phyloP scores from a whole-genome alignment of 2,797 vertebrate species.

The Poeciliopsis gracilis region DNA sequence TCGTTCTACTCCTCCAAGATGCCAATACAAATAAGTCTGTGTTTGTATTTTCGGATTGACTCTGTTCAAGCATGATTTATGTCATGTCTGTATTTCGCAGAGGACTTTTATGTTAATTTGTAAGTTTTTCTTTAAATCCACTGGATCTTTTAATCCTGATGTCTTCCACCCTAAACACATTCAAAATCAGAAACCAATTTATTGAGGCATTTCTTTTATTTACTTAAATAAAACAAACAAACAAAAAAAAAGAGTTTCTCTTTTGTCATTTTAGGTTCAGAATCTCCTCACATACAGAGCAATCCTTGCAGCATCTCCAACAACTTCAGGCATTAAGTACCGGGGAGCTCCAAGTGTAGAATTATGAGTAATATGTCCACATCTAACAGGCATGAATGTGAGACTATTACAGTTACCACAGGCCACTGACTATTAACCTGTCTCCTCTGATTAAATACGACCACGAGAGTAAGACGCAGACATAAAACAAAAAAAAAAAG shows the following conservation, averaged over 20 bases:
- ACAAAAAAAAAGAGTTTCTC: background rate
- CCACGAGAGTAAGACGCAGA: conserved; percentile 28
- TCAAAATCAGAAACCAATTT: background rate
- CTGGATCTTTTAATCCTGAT: background rate
- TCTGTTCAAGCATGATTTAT: conserved; percentile 12
- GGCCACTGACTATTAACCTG: conserved; percentile 61
- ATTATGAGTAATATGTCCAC: conserved; percentile 61
- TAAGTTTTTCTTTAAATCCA: background rate
- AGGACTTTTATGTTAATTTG: background rate
- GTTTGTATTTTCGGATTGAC: background rate
- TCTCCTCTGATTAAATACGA: conserved; percentile 62
- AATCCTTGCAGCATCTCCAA: background rate
- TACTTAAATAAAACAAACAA: background rate
- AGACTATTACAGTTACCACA: conserved; percentile 62
- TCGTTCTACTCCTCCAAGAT: background rate
- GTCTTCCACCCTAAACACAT: background rate
- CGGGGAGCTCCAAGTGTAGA: conserved; percentile 23
- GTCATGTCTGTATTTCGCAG: conserved; percentile 13
- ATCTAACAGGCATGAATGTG: conserved; percentile 65
- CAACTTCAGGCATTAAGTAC: conserved; percentile 27
- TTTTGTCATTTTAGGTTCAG: conserved; percentile 9
- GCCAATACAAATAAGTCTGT: conserved; percentile 2
- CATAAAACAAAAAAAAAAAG: conserved; percentile 1
- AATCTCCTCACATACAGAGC: conserved; percentile 7
- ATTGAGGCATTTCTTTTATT: background rate